phyloP scores from a whole-genome alignment of 1,140 invertebrate species.

The Fopius arisanus region DNA sequence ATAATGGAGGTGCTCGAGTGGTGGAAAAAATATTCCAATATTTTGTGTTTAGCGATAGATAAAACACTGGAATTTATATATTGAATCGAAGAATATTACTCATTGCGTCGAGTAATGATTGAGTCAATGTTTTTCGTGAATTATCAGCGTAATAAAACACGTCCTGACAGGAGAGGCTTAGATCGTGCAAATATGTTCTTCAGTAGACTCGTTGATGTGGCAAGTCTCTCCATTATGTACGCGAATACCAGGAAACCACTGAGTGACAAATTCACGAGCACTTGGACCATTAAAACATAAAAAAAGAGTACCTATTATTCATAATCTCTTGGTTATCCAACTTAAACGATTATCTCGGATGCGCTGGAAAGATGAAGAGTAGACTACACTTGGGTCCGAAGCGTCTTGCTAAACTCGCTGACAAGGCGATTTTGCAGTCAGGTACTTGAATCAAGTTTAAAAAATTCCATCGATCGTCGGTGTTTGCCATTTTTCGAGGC shows the following conservation, averaged over 20 bases:
- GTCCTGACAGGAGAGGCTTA: constrained; percentile 28
- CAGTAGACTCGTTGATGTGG: constrained; percentile 13
- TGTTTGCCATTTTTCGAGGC: no score
- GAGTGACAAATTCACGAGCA: background rate
- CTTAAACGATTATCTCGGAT: background rate
- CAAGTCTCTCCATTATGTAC: constrained; percentile 1
- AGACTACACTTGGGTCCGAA: constrained; percentile 22
- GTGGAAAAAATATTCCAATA: no score
- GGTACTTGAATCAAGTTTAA: constrained; percentile 20
- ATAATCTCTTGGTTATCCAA: constrained; percentile 15
- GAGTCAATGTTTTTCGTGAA: constrained; percentile 29
- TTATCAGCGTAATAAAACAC: constrained; percentile 33
- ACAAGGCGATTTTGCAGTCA: background rate
- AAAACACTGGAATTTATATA: no score
- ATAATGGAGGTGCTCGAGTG: background rate
- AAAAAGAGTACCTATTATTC: background rate
- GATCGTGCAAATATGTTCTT: constrained; percentile 30
- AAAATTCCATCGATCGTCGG: no score
- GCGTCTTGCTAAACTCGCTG: constrained; percentile 17
- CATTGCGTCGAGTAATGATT: background rate
- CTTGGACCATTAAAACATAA: background rate
- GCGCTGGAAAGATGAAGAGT: constrained; percentile 22
- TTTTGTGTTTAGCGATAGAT: no score
- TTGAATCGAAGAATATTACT: background rate
- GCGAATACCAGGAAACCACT: background rate